A percentile compares a stretch with the other conserved stretches of the same genome.
Evolutionary conservation across 2,797 vertebrate genomes (phyloP).

Genomic region (Helarctos malayanus): DNA sequence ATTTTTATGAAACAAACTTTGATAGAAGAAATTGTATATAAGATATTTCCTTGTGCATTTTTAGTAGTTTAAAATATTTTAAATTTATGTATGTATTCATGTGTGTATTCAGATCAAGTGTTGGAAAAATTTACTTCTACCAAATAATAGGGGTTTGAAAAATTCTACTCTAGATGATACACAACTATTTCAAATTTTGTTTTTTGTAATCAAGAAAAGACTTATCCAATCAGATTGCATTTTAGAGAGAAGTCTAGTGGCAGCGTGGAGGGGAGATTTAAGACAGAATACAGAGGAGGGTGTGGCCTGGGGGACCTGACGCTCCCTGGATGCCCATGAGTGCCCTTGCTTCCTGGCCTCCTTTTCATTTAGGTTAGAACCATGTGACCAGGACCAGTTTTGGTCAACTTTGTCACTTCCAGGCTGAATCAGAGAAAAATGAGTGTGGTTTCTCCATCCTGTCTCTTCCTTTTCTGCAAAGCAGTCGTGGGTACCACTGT

Average conservation of each 20-base stretch:
- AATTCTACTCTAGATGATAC: neutral
- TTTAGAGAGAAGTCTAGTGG: neutral
- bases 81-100: neutral
- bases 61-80: constrained; percentile 21
- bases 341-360: neutral
- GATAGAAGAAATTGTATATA: neutral
- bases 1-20: constrained; percentile 22
- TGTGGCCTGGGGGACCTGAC: neutral
- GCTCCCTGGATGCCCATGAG: neutral
- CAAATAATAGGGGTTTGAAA: neutral
- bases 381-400: neutral
- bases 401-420: neutral
- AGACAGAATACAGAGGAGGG: neutral
- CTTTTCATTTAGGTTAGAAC: neutral
- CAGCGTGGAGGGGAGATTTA: neutral
- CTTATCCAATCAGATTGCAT: neutral
- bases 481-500: neutral
- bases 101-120: neutral
- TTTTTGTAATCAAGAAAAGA: neutral
- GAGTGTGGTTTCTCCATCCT: neutral
- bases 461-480: neutral
- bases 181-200: neutral
- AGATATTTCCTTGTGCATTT: neutral
- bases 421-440: neutral
- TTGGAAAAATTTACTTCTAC: neutral